Percentiles rank a stretch among this genome's conserved stretches.
phyloP scores from a whole-genome alignment of 2,797 vertebrate species.

The Thamnophis elegans region DNA sequence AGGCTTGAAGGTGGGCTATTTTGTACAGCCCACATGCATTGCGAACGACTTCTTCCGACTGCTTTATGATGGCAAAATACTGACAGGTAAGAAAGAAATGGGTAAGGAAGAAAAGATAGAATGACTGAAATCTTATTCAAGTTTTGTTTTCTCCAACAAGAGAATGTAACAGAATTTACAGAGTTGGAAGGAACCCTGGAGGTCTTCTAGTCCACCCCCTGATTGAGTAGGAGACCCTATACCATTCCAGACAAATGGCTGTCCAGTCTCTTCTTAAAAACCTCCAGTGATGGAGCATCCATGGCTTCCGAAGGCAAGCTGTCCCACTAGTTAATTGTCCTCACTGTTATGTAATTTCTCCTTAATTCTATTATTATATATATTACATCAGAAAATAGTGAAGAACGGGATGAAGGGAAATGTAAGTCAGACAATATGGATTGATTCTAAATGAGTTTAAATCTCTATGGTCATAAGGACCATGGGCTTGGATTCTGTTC shows the following conservation, averaged over 20 bases:
- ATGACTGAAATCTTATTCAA: neutral
- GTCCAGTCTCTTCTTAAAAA: too few relatives aligned
- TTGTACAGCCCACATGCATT: too few relatives aligned
- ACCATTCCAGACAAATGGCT: too few relatives aligned
- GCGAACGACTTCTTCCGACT: neutral
- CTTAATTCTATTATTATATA: neutral
- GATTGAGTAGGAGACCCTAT: too few relatives aligned
- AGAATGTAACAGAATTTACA: neutral
- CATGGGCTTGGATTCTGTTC: neutral
- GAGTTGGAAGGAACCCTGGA: too few relatives aligned
- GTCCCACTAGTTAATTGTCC: too few relatives aligned
- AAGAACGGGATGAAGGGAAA: neutral
- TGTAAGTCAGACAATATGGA: neutral
- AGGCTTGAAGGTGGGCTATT: too few relatives aligned
- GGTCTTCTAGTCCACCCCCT: too few relatives aligned
- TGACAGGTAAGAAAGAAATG: neutral
- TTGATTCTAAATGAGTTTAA: neutral
- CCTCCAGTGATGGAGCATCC: too few relatives aligned
- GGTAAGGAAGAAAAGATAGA: neutral
- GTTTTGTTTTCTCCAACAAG: neutral
- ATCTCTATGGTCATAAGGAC: neutral
- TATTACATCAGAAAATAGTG: neutral
- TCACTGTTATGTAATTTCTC: too few relatives aligned
- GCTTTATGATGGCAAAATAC: neutral
- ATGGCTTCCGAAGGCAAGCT: too few relatives aligned